phyloP scores from a whole-genome alignment of 1,140 invertebrate species.

The Elymnias hypermnestra region DNA sequence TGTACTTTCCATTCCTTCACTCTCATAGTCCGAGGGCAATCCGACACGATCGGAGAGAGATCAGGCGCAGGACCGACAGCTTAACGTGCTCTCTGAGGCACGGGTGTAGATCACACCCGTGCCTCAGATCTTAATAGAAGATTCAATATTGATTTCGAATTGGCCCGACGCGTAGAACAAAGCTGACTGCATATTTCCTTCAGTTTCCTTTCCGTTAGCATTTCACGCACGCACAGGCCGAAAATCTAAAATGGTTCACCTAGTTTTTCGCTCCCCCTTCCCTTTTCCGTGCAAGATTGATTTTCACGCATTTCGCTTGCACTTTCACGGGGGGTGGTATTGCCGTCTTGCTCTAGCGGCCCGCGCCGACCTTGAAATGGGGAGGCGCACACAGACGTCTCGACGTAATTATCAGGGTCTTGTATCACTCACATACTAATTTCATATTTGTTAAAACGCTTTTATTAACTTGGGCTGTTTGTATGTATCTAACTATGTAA shows the following conservation, averaged over 20 bases:
- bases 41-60: too few species aligned
- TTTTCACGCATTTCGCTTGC: conserved; percentile 69
- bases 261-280: conserved; percentile 56
- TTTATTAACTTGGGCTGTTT: too few species aligned
- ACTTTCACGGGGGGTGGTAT: conserved; percentile 52
- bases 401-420: conserved; percentile 30
- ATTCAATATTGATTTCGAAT: too few species aligned
- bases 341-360: conserved; percentile 39
- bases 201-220: conserved; percentile 6
- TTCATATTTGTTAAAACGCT: too few species aligned
- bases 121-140: too few species aligned
- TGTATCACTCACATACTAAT: neutral
- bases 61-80: too few species aligned
- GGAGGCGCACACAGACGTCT: conserved; percentile 44
- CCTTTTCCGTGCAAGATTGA: conserved; percentile 64
- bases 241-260: conserved; percentile 48
- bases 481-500: neutral
- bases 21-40: too few species aligned
- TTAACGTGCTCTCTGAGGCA: too few species aligned
- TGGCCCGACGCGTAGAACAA: too few species aligned
- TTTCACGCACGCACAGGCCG: conserved; percentile 18
- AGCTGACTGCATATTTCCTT: conserved; percentile 14
- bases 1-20: too few species aligned
- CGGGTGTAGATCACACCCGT: too few species aligned
- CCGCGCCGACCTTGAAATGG: conserved; percentile 60